Evolutionary conservation across 2,113 vertebrate species (phyloP).

Genomic region (Nothoprocta perdicaria): DNA sequence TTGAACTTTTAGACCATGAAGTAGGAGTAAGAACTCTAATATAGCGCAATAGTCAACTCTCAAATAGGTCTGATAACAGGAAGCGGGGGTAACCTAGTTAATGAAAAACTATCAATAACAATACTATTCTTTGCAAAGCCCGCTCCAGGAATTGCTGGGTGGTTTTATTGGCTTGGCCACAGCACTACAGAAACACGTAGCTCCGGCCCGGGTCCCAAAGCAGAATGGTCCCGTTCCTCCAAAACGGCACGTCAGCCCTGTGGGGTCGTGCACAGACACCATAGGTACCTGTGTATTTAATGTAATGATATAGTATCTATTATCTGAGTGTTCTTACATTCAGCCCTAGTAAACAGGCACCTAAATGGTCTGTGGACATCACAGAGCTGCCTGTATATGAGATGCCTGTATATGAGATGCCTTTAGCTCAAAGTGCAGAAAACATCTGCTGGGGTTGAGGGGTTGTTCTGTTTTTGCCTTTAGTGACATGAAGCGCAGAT

Average conservation of each 20-base stretch:
- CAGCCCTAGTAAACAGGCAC: background rate
- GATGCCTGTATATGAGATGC: accelerated
- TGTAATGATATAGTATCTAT: too few relatives aligned
- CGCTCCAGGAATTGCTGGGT: conserved; percentile 18
- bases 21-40: conserved; percentile 9
- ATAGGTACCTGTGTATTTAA: background rate
- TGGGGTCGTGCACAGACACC: background rate
- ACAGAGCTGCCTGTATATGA: background rate
- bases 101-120: conserved; percentile 70
- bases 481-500: background rate
- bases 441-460: background rate
- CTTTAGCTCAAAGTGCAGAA: background rate
- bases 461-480: background rate
- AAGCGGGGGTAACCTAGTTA: conserved; percentile 58
- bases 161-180: background rate
- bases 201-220: conserved; percentile 7
- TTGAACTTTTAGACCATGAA: conserved; percentile 67
- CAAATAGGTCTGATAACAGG: conserved; percentile 50
- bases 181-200: background rate
- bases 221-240: accelerated
- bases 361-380: accelerated
- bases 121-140: conserved; percentile 13
- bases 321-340: background rate
- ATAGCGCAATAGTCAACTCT: conserved; percentile 21
- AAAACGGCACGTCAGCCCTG: accelerated